Conservation (phyloP, 2,797 vertebrate species). For the Phalanger gymnotis region DNA sequence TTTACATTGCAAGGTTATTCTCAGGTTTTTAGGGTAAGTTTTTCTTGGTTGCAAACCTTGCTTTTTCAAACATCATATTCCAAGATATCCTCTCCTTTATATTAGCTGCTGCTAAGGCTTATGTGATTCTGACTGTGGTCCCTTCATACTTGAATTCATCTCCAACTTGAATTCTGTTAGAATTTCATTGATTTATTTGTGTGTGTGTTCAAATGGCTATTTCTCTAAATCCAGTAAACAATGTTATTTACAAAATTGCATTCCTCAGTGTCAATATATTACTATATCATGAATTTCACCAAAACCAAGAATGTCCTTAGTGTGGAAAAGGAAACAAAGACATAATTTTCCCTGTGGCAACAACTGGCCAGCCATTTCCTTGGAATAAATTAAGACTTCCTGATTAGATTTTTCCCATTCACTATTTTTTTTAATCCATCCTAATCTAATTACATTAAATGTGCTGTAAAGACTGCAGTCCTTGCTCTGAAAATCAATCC, state of each 20-base stretch:
- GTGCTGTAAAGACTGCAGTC: conserved; percentile 86
- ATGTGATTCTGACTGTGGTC: neutral
- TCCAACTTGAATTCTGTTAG: neutral
- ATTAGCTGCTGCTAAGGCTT: neutral
- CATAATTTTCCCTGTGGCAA: conserved; percentile 55
- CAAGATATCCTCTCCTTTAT: neutral
- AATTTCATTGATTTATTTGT: neutral
- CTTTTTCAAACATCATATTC: neutral
- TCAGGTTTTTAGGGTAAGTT: neutral
- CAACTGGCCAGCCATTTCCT: conserved; percentile 85
- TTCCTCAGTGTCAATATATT: neutral
- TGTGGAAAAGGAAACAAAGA: conserved; percentile 32
- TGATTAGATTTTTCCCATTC: conserved; percentile 86
- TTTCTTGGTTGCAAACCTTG: neutral
- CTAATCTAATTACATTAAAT: conserved; percentile 85
- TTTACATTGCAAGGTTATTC: neutral
- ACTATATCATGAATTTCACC: conserved; percentile 31
- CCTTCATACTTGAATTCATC: neutral
- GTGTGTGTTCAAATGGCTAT: neutral
- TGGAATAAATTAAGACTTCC: conserved; percentile 84
- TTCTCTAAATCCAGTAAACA: conserved; percentile 20
- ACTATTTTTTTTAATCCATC: conserved; percentile 86
- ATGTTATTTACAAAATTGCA: conserved; percentile 23
- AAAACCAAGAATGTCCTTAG: conserved; percentile 36
- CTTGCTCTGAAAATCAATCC: conserved; percentile 87